Evolutionary conservation across 2,797 vertebrate species (phyloP), one percentile per base, ranked within the genome.

Genomic region (Siniperca scherzeri): DNA sequence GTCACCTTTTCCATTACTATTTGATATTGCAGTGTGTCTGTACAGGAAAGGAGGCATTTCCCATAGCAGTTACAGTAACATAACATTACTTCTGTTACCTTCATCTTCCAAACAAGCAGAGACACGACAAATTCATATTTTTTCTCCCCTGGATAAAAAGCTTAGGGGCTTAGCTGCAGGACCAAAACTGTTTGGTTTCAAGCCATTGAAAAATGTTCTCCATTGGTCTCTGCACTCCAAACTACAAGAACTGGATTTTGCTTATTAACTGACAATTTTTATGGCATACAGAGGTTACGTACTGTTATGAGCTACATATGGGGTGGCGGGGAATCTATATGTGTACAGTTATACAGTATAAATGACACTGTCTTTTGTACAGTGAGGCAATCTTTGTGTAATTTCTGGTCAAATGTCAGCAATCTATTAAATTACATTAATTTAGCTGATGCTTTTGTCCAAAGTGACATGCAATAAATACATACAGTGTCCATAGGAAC

Each of bases 91-190:
- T 65, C 22, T 72, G 30, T 61, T 46, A 42, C 36, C n/a, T 30
- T 70, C 12, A 55, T 60, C 57, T 66, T 73, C 57, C n/a, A 59
- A 72, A 79, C 56, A 61, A 55, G 40, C 69, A 57, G 30, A 64
- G 13, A 38, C 16, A 73, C 3, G 2, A 70, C 65, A 30, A 42
- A 50, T 46, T 12, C 27, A 17, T n/a, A 52, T 55, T 14, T 21
- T 33, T 53, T 40, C 12, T 55, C 36, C 36, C 61, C 53, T 21
- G 53, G 48, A 75, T 44, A 74, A 62, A 56, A 70, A 16, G 25
- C 25, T 12, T 1, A 3, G 7, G 9, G 11, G 22, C 14, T 65
- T 59, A 36, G 13, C 17, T 36, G 62, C 16, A n/a, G 21, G 13
- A 78, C 19, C 19, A 52, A 62, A 76, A 61, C 7, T 17, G 30